phyloP scores from a whole-genome alignment of 2,888 invertebrate species.

The Lottia gigantea region DNA sequence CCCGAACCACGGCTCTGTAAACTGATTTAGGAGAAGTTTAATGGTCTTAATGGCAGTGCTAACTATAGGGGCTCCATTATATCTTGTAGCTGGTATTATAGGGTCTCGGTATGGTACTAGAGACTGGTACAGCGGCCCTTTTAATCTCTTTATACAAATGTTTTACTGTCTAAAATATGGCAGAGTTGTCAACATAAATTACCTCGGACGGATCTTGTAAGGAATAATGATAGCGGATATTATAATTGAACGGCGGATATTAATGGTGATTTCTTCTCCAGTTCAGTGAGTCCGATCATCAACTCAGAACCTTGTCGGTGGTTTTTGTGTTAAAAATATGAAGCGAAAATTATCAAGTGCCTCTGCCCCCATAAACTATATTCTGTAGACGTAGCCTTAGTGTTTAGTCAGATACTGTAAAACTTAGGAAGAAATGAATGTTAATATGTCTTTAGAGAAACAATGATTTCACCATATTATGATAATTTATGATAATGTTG shows the following conservation, averaged over 20 bases:
- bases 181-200: background rate
- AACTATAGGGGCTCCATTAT: slow-evolving; percentile 3
- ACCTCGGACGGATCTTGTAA: background rate
- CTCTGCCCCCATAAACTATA: no score
- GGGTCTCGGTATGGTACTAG: no score
- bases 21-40: background rate
- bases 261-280: background rate
- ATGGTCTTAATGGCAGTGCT: background rate
- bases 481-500: no score
- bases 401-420: no score
- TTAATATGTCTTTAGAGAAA: no score
- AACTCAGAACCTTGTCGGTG: background rate
- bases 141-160: background rate
- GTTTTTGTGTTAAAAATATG: no score
- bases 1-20: background rate
- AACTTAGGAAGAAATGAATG: no score
- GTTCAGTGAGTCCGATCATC: background rate
- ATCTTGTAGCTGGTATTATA: no score
- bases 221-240: background rate
- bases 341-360: no score
- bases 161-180: background rate
- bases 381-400: no score
- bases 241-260: background rate
- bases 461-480: no score
- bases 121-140: background rate